Evolutionary conservation across 92 coral and sea anemone species (phyloP).

Genomic region (Blastomussa wellsi): DNA sequence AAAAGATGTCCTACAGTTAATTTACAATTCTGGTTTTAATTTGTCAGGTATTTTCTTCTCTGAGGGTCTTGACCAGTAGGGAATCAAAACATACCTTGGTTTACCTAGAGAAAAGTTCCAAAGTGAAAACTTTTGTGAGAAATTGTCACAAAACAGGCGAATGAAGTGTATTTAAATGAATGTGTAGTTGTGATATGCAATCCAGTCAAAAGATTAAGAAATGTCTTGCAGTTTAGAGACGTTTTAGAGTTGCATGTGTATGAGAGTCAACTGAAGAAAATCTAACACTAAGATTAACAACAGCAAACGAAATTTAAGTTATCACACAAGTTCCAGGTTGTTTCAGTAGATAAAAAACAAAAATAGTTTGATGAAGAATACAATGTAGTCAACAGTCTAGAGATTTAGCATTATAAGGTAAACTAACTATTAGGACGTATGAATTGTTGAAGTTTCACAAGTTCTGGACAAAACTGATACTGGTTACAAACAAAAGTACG

Average conservation of each 20-base stretch:
- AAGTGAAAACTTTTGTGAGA: slow-evolving; percentile 39
- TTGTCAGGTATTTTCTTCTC: not conserved
- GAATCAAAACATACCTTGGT: slow-evolving; percentile 44
- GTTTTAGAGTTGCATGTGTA: not conserved
- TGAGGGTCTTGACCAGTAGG: slow-evolving; percentile 18
- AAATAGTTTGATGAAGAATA: not conserved
- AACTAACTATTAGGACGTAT: not conserved
- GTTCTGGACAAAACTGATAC: not conserved
- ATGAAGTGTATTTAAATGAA: not conserved
- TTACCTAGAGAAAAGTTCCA: slow-evolving; percentile 42
- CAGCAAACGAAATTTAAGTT: not conserved
- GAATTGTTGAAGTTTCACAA: not conserved
- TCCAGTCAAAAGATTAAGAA: not conserved
- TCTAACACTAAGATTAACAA: not conserved
- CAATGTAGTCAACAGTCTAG: not conserved
- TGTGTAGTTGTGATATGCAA: not conserved
- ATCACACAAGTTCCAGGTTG: too few species aligned
- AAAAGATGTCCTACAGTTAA: not conserved
- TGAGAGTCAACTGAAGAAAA: not conserved
- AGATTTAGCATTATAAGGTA: not conserved
- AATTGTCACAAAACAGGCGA: not conserved
- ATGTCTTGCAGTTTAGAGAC: not conserved
- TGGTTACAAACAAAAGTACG: not conserved
- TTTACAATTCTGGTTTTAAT: not conserved
- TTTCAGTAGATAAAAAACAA: too few species aligned